These are phyloP conservation scores for Chunga burmeisteri DNA, from an alignment of 2,113 vertebrate species.

Conservation along the genomic window DNA sequence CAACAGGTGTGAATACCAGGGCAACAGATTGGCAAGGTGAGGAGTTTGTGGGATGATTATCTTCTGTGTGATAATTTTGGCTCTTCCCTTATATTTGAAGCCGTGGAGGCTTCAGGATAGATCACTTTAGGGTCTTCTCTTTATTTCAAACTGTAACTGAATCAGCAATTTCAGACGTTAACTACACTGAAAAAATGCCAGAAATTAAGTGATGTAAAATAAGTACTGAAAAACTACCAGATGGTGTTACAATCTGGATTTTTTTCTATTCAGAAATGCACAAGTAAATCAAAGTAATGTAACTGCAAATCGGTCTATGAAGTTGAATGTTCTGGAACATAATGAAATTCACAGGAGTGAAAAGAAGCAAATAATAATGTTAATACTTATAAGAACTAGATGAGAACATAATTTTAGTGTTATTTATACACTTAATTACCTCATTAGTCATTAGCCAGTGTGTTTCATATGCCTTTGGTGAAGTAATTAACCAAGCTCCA, in stretches of 20 bases:
- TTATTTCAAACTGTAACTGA: neutral
- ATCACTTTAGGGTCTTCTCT: neutral
- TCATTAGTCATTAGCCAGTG: neutral
- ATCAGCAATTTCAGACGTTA: neutral
- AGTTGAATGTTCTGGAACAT: slow-evolving; percentile 14
- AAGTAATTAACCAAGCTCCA: slow-evolving; percentile 11
- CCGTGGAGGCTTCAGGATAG: neutral
- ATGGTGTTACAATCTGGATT: neutral
- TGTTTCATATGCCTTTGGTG: neutral
- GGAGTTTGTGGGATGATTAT: neutral
- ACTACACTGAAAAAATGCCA: neutral
- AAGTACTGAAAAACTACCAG: neutral
- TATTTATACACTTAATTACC: slow-evolving; percentile 32
- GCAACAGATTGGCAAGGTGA: neutral
- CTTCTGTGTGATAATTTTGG: neutral
- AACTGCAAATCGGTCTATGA: neutral
- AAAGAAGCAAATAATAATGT: slow-evolving; percentile 7
- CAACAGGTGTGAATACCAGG: neutral
- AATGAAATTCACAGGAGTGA: neutral
- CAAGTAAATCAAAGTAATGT: neutral
- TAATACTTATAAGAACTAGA: neutral
- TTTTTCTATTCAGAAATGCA: neutral
- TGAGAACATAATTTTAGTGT: neutral
- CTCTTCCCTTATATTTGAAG: neutral
- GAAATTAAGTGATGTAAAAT: neutral